Evolutionary conservation across 2,888 invertebrate species (phyloP).

Genomic region (Caenorhabditis zanzibari): DNA sequence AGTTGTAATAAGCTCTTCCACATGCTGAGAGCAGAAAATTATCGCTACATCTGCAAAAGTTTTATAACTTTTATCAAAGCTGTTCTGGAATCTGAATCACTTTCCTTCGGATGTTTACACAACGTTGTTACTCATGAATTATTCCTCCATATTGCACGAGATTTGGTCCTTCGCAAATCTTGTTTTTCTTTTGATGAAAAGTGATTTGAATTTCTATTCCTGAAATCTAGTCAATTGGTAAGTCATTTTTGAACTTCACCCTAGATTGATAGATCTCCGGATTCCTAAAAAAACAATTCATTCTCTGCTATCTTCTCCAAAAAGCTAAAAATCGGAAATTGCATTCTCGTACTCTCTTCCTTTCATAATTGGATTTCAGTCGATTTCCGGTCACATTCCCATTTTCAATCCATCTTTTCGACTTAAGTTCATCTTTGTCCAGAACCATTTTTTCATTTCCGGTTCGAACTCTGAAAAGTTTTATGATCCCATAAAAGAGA

Average conservation of each 20-base stretch:
- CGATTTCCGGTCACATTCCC: conserved; percentile 26
- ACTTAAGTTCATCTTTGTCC: background rate
- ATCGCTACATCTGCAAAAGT: too few relatives aligned
- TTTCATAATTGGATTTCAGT: conserved; percentile 17
- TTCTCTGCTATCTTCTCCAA: background rate
- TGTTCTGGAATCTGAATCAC: too few relatives aligned
- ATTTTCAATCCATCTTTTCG: background rate
- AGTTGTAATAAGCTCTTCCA: too few relatives aligned
- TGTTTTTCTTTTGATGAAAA: background rate
- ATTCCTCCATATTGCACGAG: background rate
- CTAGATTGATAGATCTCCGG: background rate
- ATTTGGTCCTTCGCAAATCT: background rate
- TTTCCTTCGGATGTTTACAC: too few relatives aligned
- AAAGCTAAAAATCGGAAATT: conserved; percentile 18
- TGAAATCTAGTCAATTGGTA: background rate
- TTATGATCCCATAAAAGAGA: background rate
- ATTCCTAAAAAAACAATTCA: background rate
- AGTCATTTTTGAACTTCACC: background rate
- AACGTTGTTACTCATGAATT: too few relatives aligned
- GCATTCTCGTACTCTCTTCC: conserved; percentile 9
- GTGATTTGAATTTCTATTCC: background rate
- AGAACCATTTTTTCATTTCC: background rate
- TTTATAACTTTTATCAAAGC: too few relatives aligned
- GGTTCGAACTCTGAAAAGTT: background rate
- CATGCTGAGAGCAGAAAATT: too few relatives aligned